phyloP scores from a whole-genome alignment of 2,113 vertebrate species.

The Mionectes macconnelli region DNA sequence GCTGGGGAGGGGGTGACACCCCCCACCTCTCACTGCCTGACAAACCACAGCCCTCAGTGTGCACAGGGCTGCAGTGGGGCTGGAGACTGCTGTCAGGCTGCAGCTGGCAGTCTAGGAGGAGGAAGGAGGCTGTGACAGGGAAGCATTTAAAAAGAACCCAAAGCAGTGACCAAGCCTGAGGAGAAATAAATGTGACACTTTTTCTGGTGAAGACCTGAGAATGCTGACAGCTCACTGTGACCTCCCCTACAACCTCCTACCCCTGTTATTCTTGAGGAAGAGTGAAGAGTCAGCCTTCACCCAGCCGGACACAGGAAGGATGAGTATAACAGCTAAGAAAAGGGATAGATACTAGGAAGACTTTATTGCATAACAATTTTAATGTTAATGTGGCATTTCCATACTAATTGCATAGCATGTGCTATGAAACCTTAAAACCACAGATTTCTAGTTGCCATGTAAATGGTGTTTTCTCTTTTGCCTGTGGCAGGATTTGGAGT shows the following conservation, averaged over 20 bases:
- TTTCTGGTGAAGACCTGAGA: neutral
- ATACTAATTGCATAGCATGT: neutral
- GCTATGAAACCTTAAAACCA: neutral
- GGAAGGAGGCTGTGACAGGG: neutral
- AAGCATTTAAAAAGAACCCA: neutral
- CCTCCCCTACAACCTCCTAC: neutral
- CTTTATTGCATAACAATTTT: neutral
- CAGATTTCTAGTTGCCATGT: neutral
- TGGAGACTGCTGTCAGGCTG: neutral
- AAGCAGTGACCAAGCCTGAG: neutral
- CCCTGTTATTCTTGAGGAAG: accelerated
- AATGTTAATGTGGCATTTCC: neutral
- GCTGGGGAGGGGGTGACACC: too few species aligned
- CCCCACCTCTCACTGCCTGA: too few species aligned
- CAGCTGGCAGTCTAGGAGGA: neutral
- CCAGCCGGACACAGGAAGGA: neutral
- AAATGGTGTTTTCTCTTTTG: neutral
- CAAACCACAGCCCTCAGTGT: neutral
- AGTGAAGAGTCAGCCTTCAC: neutral
- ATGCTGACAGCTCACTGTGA: neutral
- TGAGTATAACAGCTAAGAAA: neutral
- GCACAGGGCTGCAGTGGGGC: neutral
- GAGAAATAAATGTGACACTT: neutral
- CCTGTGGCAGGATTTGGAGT: neutral
- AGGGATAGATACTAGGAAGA: neutral